Evolutionary conservation across 2,113 vertebrate genomes (phyloP).

Genomic region (Irena cyanogastra): DNA sequence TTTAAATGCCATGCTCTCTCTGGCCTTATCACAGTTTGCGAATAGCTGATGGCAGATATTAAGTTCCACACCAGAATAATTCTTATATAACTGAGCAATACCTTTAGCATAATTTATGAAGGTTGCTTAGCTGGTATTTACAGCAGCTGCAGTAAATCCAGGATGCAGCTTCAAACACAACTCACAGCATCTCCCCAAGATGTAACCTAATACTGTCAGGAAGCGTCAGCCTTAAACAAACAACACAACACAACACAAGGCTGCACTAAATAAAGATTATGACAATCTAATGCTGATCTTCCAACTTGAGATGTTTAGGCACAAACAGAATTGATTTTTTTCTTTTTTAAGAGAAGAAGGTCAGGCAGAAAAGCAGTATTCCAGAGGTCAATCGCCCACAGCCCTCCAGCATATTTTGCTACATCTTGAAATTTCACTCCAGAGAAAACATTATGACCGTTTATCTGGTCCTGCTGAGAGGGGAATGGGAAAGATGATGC

Average conservation of each 20-base stretch:
- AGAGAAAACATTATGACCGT: background rate
- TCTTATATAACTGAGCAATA: background rate
- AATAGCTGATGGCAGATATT: background rate
- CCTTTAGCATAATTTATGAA: slow-evolving; percentile 49
- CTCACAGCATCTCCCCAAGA: background rate
- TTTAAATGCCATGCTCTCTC: background rate
- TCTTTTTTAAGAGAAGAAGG: background rate
- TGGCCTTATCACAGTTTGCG: background rate
- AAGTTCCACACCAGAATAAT: background rate
- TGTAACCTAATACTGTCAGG: slow-evolving; percentile 65
- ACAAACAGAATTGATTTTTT: background rate
- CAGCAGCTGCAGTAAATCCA: slow-evolving; percentile 38
- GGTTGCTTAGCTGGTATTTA: slow-evolving; percentile 37
- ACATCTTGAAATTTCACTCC: background rate
- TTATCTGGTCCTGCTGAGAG: background rate
- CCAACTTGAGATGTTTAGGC: background rate
- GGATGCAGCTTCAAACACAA: slow-evolving; percentile 28
- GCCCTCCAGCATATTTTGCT: background rate
- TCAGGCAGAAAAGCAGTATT: background rate
- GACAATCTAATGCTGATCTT: slow-evolving; percentile 24
- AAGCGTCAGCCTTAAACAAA: slow-evolving; percentile 36
- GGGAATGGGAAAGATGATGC: background rate
- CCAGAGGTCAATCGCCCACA: background rate
- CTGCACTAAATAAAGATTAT: slow-evolving; percentile 38
- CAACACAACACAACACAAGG: background rate